Evolutionary conservation across 2,888 invertebrate genomes (phyloP).

Genomic region (Hoplodrina blanda): DNA sequence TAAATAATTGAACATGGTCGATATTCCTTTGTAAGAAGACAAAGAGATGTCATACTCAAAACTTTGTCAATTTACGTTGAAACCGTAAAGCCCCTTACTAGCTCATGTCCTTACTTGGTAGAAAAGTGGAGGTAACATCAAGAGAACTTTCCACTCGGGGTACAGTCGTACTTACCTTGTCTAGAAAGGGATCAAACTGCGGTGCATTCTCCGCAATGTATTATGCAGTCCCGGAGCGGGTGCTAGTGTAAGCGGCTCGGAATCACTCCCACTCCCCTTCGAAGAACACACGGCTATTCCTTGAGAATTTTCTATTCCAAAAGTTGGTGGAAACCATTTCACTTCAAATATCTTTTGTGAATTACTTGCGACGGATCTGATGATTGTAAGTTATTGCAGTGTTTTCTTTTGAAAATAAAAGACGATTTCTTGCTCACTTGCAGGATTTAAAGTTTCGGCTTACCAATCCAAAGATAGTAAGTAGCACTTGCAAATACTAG

Average conservation of each 20-base stretch:
- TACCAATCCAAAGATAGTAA: neutral
- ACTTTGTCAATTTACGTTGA: slow-evolving; percentile 87
- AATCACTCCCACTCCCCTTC: slow-evolving; percentile 80
- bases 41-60: slow-evolving; percentile 86
- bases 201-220: slow-evolving; percentile 89
- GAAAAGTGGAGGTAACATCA: slow-evolving; percentile 86
- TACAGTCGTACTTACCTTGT: slow-evolving; percentile 88
- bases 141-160: slow-evolving; percentile 84
- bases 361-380: slow-evolving; percentile 79
- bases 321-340: slow-evolving; percentile 80
- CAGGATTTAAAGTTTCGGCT: slow-evolving; percentile 10
- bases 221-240: slow-evolving; percentile 87
- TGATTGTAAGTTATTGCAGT: slow-evolving; percentile 76
- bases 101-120: slow-evolving; percentile 83
- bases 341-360: slow-evolving; percentile 79
- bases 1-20: slow-evolving; percentile 86
- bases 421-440: slow-evolving; percentile 22
- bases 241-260: slow-evolving; percentile 86
- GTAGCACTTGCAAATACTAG: slow-evolving; percentile 2
- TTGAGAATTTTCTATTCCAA: slow-evolving; percentile 82
- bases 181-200: slow-evolving; percentile 89
- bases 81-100: slow-evolving; percentile 84
- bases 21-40: slow-evolving; percentile 85
- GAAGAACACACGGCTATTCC: slow-evolving; percentile 81
- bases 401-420: slow-evolving; percentile 61